Evolutionary conservation across 2,113 vertebrate genomes (phyloP).

Genomic region (Rallus limicola): DNA sequence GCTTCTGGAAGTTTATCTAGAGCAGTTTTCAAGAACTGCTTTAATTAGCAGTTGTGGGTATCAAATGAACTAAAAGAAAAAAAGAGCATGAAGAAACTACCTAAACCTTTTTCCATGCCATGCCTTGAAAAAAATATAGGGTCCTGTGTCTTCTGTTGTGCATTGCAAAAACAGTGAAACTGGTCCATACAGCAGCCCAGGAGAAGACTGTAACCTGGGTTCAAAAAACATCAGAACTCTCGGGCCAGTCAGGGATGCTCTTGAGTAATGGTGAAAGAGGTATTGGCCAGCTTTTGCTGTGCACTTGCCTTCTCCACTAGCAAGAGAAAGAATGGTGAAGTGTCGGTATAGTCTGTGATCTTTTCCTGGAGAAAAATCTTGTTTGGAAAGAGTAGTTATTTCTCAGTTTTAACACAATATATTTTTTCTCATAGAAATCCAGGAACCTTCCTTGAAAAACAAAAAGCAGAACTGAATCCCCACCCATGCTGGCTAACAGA

Average conservation of each 20-base stretch:
- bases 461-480: constrained; percentile 17
- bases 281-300: background rate
- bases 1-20: background rate
- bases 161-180: background rate
- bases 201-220: background rate
- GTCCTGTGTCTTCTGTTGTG: background rate
- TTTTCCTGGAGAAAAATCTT: constrained; percentile 49
- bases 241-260: background rate
- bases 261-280: background rate
- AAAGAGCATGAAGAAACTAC: background rate
- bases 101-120: background rate
- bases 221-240: background rate
- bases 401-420: constrained; percentile 51
- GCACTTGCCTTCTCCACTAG: background rate
- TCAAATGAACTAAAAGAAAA: background rate
- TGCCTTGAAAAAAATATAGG: background rate
- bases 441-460: constrained; percentile 51
- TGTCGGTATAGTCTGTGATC: background rate
- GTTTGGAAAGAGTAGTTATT: constrained; percentile 38
- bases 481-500: background rate
- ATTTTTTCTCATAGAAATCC: constrained; percentile 60
- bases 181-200: rapidly evolving
- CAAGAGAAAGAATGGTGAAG: background rate
- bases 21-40: background rate
- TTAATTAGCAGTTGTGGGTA: background rate